phyloP scores from a whole-genome alignment of 2,113 vertebrate genomes.

The Promerops cafer region DNA sequence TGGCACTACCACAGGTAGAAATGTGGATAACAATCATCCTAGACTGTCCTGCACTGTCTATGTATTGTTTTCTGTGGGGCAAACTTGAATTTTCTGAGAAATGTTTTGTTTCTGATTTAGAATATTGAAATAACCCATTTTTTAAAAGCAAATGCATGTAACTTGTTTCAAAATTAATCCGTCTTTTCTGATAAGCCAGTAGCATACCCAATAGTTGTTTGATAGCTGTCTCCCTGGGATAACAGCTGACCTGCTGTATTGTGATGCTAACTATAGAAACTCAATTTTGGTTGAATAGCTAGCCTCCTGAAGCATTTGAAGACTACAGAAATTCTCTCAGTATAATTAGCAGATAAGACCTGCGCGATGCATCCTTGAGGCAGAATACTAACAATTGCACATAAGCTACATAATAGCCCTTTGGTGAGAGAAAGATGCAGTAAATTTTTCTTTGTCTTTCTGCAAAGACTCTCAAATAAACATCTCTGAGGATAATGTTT shows the following conservation, averaged over 20 bases:
- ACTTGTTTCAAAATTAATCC: background rate
- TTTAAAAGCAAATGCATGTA: background rate
- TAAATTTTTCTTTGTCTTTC: background rate
- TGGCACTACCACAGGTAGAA: background rate
- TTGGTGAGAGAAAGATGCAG: background rate
- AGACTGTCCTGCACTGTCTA: background rate
- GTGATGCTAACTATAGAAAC: background rate
- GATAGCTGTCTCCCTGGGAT: background rate
- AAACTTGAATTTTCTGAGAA: background rate
- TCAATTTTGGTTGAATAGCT: background rate
- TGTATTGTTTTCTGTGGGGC: background rate
- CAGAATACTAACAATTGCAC: background rate
- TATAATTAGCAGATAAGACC: conserved; percentile 12
- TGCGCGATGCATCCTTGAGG: background rate
- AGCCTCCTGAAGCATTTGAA: background rate
- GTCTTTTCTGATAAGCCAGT: background rate
- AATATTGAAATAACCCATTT: background rate
- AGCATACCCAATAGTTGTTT: background rate
- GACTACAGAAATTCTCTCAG: background rate
- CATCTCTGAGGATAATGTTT: background rate
- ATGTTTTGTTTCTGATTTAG: background rate
- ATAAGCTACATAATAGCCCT: background rate
- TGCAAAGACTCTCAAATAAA: background rate
- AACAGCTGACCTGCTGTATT: background rate
- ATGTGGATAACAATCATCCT: background rate